A percentile compares a stretch with the other conserved stretches of the same genome.
phyloP scores from a whole-genome alignment of 2,113 vertebrate genomes.

The Mugil cephalus region DNA sequence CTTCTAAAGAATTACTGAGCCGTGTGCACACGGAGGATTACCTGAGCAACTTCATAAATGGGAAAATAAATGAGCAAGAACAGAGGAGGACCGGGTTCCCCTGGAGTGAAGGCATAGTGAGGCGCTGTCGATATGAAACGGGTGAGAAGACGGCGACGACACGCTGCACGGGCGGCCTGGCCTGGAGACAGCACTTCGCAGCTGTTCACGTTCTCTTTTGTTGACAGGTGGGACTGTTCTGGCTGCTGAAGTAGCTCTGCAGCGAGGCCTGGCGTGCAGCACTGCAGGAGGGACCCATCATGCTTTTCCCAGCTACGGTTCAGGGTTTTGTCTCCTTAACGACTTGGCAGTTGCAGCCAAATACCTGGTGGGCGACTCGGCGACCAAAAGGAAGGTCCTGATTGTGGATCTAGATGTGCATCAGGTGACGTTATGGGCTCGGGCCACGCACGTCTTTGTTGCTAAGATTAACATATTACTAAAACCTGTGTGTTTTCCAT shows the following conservation, averaged over 20 bases:
- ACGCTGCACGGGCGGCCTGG: rapidly evolving
- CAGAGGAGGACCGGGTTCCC: slow-evolving; percentile 71
- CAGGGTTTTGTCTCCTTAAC: slow-evolving; percentile 78
- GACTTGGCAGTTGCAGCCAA: slow-evolving; percentile 76
- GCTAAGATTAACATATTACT: neutral
- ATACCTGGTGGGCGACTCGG: slow-evolving; percentile 28
- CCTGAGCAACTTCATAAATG: slow-evolving; percentile 66
- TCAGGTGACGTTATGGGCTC: slow-evolving; percentile 61
- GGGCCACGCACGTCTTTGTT: neutral
- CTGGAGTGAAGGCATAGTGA: slow-evolving; percentile 76
- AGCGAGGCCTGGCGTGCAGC: slow-evolving; percentile 77
- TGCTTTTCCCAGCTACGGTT: slow-evolving; percentile 71
- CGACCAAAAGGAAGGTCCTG: slow-evolving; percentile 59
- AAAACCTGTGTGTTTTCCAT: neutral
- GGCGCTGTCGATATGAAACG: slow-evolving; percentile 74
- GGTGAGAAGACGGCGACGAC: slow-evolving; percentile 51
- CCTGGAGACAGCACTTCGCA: neutral
- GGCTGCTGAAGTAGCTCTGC: slow-evolving; percentile 68
- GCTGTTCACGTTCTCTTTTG: neutral
- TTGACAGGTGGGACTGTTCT: slow-evolving; percentile 72
- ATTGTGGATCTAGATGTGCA: slow-evolving; percentile 79
- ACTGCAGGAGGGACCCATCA: slow-evolving; percentile 79
- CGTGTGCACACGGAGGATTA: slow-evolving; percentile 75
- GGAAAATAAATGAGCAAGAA: slow-evolving; percentile 59
- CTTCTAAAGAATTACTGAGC: slow-evolving; percentile 58